Conservation (phyloP, 1,140 invertebrate genomes). For the Reticulitermes speratus region DNA sequence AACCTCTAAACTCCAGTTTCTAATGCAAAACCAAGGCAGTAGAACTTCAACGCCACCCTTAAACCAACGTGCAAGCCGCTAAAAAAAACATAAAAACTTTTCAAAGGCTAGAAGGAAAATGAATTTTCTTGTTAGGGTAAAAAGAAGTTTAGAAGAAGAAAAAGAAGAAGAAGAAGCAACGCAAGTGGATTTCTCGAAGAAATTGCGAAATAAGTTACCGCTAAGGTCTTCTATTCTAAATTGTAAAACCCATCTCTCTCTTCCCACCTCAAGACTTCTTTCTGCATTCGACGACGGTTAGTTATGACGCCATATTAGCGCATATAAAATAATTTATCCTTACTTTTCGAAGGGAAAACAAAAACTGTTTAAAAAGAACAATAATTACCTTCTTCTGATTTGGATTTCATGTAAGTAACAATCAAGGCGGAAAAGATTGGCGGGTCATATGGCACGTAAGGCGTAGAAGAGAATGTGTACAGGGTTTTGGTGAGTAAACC, state of each 20-base stretch:
- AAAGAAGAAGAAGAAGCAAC: not conserved
- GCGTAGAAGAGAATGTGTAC: no score
- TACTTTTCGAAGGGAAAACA: not conserved
- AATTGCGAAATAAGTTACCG: conserved; percentile 4
- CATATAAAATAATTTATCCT: not conserved
- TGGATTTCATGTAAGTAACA: not conserved
- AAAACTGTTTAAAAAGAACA: not conserved
- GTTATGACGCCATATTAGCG: not conserved
- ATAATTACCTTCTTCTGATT: not conserved
- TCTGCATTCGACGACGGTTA: not conserved
- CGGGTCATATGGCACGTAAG: no score
- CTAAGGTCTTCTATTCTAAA: not conserved
- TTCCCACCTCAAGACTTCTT: not conserved
- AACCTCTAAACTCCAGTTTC: conserved; percentile 6
- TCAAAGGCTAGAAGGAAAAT: not conserved
- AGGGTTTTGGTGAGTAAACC: no score
- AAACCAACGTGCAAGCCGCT: not conserved
- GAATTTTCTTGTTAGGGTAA: conserved; percentile 2
- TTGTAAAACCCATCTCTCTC: not conserved
- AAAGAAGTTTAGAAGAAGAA: not conserved
- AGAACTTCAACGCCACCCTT: conserved; percentile 6
- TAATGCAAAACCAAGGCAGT: conserved; percentile 3
- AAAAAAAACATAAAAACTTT: not conserved
- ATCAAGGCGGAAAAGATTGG: no score
- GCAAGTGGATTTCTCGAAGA: conserved; percentile 1